Evolutionary conservation across 2,113 vertebrate genomes (phyloP).

Genomic region (Hyaena hyaena): DNA sequence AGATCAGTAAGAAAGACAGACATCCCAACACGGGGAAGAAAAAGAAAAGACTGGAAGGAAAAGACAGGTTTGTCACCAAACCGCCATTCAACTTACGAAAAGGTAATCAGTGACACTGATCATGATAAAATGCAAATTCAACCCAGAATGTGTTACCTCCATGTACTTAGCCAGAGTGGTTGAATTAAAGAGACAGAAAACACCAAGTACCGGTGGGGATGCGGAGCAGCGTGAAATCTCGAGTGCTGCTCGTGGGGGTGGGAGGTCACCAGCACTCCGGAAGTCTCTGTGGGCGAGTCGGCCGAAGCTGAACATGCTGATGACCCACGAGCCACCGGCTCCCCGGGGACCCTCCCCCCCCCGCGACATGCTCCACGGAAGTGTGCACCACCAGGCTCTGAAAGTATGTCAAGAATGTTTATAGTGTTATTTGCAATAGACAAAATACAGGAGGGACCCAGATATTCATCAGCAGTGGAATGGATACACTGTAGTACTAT

Average conservation of each 20-base stretch:
- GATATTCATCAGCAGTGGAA: fast-evolving
- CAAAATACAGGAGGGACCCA: not conserved
- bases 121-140: not conserved
- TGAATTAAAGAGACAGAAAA: not conserved
- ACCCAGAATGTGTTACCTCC: fast-evolving
- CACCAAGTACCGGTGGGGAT: fast-evolving
- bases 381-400: fast-evolving
- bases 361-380: not conserved
- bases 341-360: too few relatives aligned
- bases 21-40: not conserved
- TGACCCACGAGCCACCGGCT: fast-evolving
- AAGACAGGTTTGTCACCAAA: not conserved
- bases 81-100: fast-evolving
- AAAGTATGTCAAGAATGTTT: not conserved
- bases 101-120: fast-evolving
- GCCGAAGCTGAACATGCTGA: fast-evolving
- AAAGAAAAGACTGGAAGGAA: not conserved
- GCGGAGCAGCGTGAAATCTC: fast-evolving
- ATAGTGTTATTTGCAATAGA: not conserved
- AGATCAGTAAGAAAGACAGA: not conserved
- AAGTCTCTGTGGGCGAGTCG: not conserved
- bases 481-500: fast-evolving
- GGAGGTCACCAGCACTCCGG: fast-evolving
- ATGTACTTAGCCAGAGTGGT: fast-evolving
- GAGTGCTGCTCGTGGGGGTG: fast-evolving